phyloP scores from a whole-genome alignment of 2,888 invertebrate species.

The Carcina quercana region DNA sequence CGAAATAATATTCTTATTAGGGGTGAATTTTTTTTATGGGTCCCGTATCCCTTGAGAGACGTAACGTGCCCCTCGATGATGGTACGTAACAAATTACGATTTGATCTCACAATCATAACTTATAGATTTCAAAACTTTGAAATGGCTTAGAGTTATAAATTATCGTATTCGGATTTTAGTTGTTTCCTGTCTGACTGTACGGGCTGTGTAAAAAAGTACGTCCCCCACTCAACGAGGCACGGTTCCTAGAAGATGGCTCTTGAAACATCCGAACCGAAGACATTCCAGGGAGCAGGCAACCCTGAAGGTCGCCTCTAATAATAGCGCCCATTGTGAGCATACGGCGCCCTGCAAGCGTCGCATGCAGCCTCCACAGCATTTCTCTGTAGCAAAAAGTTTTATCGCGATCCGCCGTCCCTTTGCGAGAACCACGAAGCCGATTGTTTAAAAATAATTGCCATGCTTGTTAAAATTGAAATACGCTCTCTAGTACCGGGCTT shows the following conservation, averaged over 20 bases:
- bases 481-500: no score
- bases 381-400: conserved; percentile 12
- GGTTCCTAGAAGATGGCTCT: conserved; percentile 61
- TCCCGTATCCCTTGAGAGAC: no score
- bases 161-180: no score
- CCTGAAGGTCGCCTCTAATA: conserved; percentile 58
- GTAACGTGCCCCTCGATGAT: no score
- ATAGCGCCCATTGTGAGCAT: conserved; percentile 36
- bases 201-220: conserved; percentile 43
- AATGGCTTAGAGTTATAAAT: background rate
- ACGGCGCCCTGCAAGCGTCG: conserved; percentile 22
- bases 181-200: conserved; percentile 9
- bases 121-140: no score
- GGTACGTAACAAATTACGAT: no score
- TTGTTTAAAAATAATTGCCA: conserved; percentile 11
- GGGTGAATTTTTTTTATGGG: no score
- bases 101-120: no score
- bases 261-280: conserved; percentile 36
- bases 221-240: conserved; percentile 40
- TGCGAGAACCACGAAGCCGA: conserved; percentile 26
- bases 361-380: conserved; percentile 10
- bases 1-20: no score
- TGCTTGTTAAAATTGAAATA: conserved; percentile 15
- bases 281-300: conserved; percentile 39
- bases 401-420: conserved; percentile 22